phyloP scores from a whole-genome alignment of 2,113 vertebrate genomes.

The Phyllostomus discolor region DNA sequence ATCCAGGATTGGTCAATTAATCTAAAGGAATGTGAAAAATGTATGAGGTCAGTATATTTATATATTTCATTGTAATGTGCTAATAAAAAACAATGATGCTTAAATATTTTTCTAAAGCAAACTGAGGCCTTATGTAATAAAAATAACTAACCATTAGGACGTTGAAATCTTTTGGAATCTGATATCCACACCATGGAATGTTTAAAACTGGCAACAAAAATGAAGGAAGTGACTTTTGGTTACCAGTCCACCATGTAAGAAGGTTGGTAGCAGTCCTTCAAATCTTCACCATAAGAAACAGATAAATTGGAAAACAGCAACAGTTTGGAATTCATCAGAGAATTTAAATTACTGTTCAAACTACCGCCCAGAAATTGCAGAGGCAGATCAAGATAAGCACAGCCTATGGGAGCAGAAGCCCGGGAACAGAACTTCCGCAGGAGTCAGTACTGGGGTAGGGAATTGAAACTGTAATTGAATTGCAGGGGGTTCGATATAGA shows the following conservation, averaged over 20 bases:
- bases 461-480: not conserved
- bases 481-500: not conserved
- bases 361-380: not conserved
- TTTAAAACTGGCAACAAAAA: not conserved
- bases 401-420: not conserved
- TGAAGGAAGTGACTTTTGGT: not conserved
- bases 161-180: not conserved
- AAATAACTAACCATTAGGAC: not conserved
- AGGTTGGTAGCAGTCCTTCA: not conserved
- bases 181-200: not conserved
- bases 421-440: not conserved
- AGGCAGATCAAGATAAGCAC: not conserved
- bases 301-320: not conserved
- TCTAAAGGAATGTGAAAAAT: not conserved
- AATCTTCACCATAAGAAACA: not conserved
- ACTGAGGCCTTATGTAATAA: not conserved
- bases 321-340: not conserved
- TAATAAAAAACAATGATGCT: not conserved
- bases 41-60: not conserved
- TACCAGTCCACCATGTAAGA: not conserved
- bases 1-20: not conserved
- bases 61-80: not conserved
- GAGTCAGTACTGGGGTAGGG: not conserved
- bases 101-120: not conserved
- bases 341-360: not conserved